Evolutionary conservation across 2,797 vertebrate species (phyloP).

Genomic region (Brotogeris chrysoptera): DNA sequence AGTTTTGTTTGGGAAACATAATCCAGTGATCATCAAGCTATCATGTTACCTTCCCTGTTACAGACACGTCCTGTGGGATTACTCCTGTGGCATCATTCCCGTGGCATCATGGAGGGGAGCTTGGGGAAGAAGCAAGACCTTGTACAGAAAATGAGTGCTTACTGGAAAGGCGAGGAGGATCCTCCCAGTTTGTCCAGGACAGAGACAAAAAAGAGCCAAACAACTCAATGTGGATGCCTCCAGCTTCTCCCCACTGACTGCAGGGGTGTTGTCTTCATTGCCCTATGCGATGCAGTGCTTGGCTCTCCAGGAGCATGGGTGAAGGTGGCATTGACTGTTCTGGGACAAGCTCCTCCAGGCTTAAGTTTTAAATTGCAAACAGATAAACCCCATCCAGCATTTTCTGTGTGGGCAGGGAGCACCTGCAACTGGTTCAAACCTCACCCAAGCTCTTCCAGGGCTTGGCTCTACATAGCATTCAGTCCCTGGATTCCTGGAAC

Average conservation of each 20-base stretch:
- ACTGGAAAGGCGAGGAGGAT: not conserved
- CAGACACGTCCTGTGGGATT: fast-evolving
- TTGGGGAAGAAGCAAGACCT: not conserved
- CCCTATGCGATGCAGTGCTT: fast-evolving
- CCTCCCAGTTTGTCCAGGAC: fast-evolving
- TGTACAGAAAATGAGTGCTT: not conserved
- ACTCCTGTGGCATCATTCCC: not conserved
- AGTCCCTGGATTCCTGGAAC: not conserved
- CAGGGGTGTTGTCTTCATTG: not conserved
- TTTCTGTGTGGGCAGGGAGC: not conserved
- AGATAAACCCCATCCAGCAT: not conserved
- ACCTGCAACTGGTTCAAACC: not conserved
- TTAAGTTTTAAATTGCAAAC: not conserved
- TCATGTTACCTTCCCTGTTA: not conserved
- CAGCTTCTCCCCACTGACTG: not conserved
- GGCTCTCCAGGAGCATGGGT: fast-evolving
- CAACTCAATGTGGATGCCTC: not conserved
- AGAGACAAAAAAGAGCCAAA: not conserved
- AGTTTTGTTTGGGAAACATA: fast-evolving
- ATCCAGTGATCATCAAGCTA: fast-evolving
- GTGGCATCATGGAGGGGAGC: not conserved
- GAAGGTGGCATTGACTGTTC: not conserved
- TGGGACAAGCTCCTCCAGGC: not conserved
- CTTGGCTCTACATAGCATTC: not conserved
- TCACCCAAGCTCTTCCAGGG: not conserved